A percentile compares a stretch with the other conserved stretches of the same genome.
phyloP scores from a whole-genome alignment of 2,888 invertebrate genomes.

The Mellilla xanthometata region DNA sequence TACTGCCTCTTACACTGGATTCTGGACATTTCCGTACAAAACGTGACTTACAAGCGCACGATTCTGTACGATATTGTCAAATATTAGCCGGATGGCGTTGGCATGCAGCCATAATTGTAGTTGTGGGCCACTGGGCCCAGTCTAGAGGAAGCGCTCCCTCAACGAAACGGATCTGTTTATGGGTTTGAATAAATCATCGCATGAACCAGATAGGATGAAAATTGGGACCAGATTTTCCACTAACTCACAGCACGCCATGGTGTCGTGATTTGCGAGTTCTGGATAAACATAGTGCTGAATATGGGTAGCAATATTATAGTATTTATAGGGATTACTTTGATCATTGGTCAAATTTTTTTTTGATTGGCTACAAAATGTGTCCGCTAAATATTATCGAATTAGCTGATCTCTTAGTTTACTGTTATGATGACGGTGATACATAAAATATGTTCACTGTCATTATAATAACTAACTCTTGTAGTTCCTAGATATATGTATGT shows the following conservation, averaged over 20 bases:
- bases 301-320: too few relatives aligned
- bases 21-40: conserved; percentile 58
- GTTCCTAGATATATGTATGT: too few relatives aligned
- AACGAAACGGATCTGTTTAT: conserved; percentile 64
- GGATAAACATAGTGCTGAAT: too few relatives aligned
- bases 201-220: conserved; percentile 37
- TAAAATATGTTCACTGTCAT: too few relatives aligned
- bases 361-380: too few relatives aligned
- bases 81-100: conserved; percentile 64
- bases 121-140: conserved; percentile 50
- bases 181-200: conserved; percentile 45
- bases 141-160: conserved; percentile 54
- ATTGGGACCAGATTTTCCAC: conserved; percentile 2
- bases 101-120: conserved; percentile 67
- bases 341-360: too few relatives aligned
- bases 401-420: too few relatives aligned
- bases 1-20: conserved; percentile 32
- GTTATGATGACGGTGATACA: too few relatives aligned
- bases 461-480: too few relatives aligned
- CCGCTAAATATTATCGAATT: too few relatives aligned
- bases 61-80: conserved; percentile 38
- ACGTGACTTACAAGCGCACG: conserved; percentile 62
- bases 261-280: too few relatives aligned
- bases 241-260: conserved; percentile 1
- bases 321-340: too few relatives aligned